Conservation (phyloP, 30 jellyfish, hydroid and myxozoan species). For the Cassiopea xamachana region DNA sequence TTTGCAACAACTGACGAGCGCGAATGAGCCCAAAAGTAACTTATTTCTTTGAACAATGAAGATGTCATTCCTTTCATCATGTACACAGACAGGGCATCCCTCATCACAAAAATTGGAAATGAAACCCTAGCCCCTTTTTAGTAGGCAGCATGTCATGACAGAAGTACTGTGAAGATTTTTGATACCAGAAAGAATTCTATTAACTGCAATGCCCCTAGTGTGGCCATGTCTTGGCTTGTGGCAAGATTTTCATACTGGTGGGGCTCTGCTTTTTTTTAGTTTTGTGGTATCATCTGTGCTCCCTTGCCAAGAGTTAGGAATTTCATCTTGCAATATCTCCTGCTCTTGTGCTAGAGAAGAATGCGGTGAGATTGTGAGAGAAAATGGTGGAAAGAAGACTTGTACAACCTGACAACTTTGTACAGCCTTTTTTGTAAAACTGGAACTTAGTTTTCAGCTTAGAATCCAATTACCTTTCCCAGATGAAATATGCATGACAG, state of each 20-base stretch:
- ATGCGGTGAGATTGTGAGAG: not conserved
- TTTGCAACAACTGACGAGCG: constrained; percentile 16
- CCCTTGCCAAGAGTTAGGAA: not conserved
- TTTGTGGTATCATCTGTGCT: not conserved
- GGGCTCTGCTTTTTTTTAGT: not conserved
- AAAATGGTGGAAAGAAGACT: not conserved
- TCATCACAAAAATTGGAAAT: not conserved
- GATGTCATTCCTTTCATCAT: not conserved
- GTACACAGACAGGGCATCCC: not conserved
- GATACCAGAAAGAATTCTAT: not conserved
- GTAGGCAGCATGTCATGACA: not conserved
- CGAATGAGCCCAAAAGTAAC: not conserved
- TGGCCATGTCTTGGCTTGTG: constrained; percentile 5
- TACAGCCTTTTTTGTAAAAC: not conserved
- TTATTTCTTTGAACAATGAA: not conserved
- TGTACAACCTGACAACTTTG: not conserved
- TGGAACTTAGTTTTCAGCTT: not conserved
- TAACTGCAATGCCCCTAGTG: constrained; percentile 11
- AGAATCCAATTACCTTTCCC: not conserved
- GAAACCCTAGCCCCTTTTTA: not conserved
- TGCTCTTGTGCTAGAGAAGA: not conserved
- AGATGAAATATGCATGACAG: not conserved
- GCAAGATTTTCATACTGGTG: constrained; percentile 27
- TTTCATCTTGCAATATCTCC: not conserved
- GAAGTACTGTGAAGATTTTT: not conserved